Base-by-base conservation (phyloP, 2,888 invertebrate genomes). In the Protodeltote pygarga region DNA sequence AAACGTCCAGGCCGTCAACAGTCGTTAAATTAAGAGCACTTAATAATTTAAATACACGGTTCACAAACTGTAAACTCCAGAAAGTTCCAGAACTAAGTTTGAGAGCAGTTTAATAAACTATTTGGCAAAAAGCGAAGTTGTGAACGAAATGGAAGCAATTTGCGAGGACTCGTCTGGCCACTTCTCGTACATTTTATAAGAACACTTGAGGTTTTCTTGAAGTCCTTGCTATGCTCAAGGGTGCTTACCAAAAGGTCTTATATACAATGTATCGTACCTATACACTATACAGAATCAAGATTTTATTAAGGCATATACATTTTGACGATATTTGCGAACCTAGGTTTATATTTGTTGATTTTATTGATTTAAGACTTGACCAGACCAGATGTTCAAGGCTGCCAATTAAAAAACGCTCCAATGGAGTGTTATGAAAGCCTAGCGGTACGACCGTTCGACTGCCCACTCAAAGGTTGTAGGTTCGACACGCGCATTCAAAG, bases 81-180 rank as follows among this genome's bases (percentile, higher is more conserved):
- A 33, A 40, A 64, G 28, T 44, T 44, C 14, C n/a, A 2, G 3
- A 46, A 42, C 27, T 59, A 33, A 10, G 20, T 28, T 8, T 20
- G 2, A 8, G 10, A 13, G n/a, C 24, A 59, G 38, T 41, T 46
- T 64, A 19, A 39, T 29, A 35, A 63, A 53, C 64, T 67, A 59
- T 50, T 48, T 40, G 42, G 41, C 40, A 40, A 64, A 64, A 64
- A 57, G 57, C 50, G 9, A 63, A 68, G 45, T 51, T 46, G 8
- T 14, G 20, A 24, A 21, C 10, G 32, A 17, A 24, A 19, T 13
- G 10, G 23, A 57, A n/a, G 42, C 31, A 17, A 39, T 58, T 58
- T 51, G 1, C 13, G 5, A 28, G 21, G 4, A 39, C 11, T 20
- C 57, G 14, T 29, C 15, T 29, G 9, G 6, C 45, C 21, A 34